Percentiles rank a stretch among this genome's conserved stretches.
Conservation (phyloP, 2,888 invertebrate genomes). For the Platerodrilus igneus region DNA sequence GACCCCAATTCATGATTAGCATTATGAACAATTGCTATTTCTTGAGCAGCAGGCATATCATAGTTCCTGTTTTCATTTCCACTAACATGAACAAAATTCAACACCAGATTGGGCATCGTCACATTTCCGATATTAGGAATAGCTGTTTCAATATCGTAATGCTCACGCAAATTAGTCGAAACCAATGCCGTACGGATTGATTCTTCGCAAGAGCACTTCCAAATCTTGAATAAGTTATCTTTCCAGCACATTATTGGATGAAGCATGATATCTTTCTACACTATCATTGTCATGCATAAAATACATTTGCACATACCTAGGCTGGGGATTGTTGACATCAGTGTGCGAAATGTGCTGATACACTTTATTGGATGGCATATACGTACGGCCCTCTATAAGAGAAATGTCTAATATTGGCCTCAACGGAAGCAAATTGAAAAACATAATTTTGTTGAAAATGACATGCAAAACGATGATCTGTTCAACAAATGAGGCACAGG, state of each 20-base stretch:
- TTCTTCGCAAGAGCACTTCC: neutral
- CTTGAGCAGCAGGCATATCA: conserved; percentile 24
- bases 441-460: too few relatives aligned
- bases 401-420: neutral
- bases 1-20: neutral
- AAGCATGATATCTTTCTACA: neutral
- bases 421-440: neutral
- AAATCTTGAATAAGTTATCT: neutral
- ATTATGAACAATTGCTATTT: conserved; percentile 5
- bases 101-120: neutral
- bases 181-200: neutral
- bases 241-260: too few relatives aligned
- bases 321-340: neutral
- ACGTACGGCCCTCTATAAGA: neutral
- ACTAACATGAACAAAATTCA: too few relatives aligned
- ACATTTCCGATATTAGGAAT: neutral
- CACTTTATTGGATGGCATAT: conserved; percentile 1
- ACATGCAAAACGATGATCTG: too few relatives aligned
- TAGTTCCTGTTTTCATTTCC: conserved; percentile 17
- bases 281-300: neutral
- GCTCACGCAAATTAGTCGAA: neutral
- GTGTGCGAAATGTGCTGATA: neutral
- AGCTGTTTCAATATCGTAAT: neutral
- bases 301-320: neutral
- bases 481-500: too few relatives aligned